These are phyloP conservation scores for Thaumatotibia leucotreta DNA, from an alignment of 1,140 invertebrate genomes.

Conservation along the genomic window DNA sequence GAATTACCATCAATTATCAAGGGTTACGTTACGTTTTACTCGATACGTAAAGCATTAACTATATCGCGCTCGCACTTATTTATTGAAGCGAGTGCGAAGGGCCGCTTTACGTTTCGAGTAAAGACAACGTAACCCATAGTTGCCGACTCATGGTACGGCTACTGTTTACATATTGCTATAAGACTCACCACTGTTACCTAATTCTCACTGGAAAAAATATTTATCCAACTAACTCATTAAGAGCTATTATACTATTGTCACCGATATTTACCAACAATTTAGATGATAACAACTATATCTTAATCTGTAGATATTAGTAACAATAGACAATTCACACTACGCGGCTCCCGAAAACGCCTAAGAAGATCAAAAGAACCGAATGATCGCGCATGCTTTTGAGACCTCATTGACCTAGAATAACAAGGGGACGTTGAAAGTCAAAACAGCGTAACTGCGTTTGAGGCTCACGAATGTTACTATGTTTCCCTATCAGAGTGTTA, in stretches of 20 bases:
- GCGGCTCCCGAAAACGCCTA: not conserved
- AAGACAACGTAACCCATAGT: no score
- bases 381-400: not conserved
- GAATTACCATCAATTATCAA: no score
- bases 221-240: not conserved
- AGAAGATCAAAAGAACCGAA: not conserved
- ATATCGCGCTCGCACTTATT: no score
- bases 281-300: not conserved
- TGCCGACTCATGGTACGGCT: no score
- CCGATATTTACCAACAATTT: not conserved
- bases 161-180: no score
- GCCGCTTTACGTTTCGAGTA: no score
- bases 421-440: not conserved
- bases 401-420: constrained; percentile 15
- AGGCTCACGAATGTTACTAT: not conserved
- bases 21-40: no score
- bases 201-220: not conserved
- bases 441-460: not conserved
- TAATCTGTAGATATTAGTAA: not conserved
- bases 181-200: not conserved
- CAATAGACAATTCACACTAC: not conserved
- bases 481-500: not conserved
- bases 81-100: no score
- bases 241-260: not conserved
- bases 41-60: no score